Conservation (phyloP, 2,888 invertebrate genomes). For the Rhopalosiphum nymphaeae region DNA sequence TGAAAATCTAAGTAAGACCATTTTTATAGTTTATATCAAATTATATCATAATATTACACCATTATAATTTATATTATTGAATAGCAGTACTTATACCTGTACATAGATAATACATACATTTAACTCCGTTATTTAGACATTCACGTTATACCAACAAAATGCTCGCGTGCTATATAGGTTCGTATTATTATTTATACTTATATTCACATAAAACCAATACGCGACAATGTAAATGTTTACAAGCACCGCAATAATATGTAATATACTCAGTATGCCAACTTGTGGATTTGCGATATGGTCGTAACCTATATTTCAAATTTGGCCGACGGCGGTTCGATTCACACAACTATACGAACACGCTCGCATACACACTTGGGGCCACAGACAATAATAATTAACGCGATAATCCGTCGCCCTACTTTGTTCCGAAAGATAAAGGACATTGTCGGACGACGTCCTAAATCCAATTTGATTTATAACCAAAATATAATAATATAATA, state of each 20-base stretch:
- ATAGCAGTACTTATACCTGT: no score
- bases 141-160: not conserved
- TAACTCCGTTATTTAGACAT: not conserved
- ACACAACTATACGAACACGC: not conserved
- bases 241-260: not conserved
- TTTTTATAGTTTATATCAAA: not conserved
- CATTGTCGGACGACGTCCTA: not conserved
- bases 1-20: no score
- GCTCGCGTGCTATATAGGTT: not conserved
- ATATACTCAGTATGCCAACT: not conserved
- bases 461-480: slow-evolving; percentile 8
- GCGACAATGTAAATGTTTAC: not conserved
- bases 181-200: not conserved
- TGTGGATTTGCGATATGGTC: slow-evolving; percentile 6
- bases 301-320: slow-evolving; percentile 10
- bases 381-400: slow-evolving; percentile 19
- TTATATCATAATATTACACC: not conserved
- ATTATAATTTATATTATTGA: not conserved
- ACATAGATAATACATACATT: not conserved
- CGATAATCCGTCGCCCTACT: slow-evolving; percentile 33
- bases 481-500: not conserved
- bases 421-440: not conserved
- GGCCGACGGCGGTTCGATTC: slow-evolving; percentile 18
- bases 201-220: not conserved
- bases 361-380: not conserved